Conservation (phyloP, 1,140 invertebrate genomes). For the Tenebrio molitor region DNA sequence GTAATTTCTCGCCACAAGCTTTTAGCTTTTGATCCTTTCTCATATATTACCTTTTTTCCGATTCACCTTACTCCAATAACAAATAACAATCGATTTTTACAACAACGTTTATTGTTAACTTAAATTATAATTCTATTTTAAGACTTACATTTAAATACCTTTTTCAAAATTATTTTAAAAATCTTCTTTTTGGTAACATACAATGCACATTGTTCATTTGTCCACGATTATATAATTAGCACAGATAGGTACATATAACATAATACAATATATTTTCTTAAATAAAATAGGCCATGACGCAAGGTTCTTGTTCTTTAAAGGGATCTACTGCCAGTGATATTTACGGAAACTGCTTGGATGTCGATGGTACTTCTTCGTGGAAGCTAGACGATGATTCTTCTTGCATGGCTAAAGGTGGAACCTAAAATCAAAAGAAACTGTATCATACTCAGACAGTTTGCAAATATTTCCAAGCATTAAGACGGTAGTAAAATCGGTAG, state of each 20-base stretch:
- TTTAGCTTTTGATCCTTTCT: too few relatives aligned
- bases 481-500: too few relatives aligned
- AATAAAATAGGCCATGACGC: conserved; percentile 13
- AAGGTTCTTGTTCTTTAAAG: background rate
- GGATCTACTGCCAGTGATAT: conserved; percentile 41
- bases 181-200: conserved; percentile 5
- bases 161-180: conserved; percentile 4
- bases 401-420: conserved; percentile 63
- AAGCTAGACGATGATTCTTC: conserved; percentile 64
- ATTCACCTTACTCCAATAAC: too few relatives aligned
- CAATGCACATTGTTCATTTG: conserved; percentile 3
- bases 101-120: conserved; percentile 25
- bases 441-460: background rate
- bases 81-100: too few relatives aligned
- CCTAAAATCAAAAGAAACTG: conserved; percentile 51
- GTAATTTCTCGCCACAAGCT: too few relatives aligned
- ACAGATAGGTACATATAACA: conserved; percentile 11
- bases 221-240: conserved; percentile 9
- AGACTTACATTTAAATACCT: conserved; percentile 1
- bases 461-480: too few relatives aligned
- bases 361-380: conserved; percentile 64
- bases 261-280: background rate
- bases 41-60: too few relatives aligned
- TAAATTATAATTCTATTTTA: background rate
- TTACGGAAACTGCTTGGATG: conserved; percentile 64